Conservation (phyloP, 1,140 invertebrate species). For the Drosophila ananassae region DNA sequence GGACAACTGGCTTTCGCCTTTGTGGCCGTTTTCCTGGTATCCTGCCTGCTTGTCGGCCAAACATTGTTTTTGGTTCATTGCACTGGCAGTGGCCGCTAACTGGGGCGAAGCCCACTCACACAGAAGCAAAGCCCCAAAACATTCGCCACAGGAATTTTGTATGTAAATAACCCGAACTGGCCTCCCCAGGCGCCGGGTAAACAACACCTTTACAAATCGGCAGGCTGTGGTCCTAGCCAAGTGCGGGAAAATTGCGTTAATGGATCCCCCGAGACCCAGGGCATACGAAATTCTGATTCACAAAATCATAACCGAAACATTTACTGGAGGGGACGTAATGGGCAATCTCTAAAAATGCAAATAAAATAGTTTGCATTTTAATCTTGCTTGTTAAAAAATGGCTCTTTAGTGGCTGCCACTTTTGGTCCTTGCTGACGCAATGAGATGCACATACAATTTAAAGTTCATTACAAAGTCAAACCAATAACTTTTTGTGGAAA, state of each 20-base stretch:
- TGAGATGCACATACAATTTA: constrained; percentile 59
- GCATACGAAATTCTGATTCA: constrained; percentile 22
- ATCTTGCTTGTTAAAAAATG: too few relatives aligned
- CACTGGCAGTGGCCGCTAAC: constrained; percentile 64
- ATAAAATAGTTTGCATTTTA: too few relatives aligned
- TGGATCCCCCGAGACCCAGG: constrained; percentile 16
- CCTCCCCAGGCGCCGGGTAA: constrained; percentile 16
- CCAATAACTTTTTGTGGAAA: constrained; percentile 3
- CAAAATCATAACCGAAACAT: constrained; percentile 39
- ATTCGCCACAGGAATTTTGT: constrained; percentile 34
- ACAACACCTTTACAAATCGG: constrained; percentile 50
- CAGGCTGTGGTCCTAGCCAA: constrained; percentile 12
- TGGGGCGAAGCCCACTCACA: constrained; percentile 55
- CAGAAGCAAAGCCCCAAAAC: constrained; percentile 18
- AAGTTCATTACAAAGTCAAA: constrained; percentile 49
- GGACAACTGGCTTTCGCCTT: constrained; percentile 35
- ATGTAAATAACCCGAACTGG: constrained; percentile 23
- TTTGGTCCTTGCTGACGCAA: neutral
- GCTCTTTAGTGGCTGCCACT: too few relatives aligned
- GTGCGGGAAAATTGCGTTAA: constrained; percentile 50
- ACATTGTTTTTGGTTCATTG: constrained; percentile 74
- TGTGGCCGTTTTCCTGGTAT: constrained; percentile 21
- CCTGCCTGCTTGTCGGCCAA: constrained; percentile 28
- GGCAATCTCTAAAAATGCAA: too few relatives aligned
- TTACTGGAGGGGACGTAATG: neutral